Evolutionary conservation across 2,888 invertebrate genomes (phyloP).

Genomic region (Oasisia sp.): DNA sequence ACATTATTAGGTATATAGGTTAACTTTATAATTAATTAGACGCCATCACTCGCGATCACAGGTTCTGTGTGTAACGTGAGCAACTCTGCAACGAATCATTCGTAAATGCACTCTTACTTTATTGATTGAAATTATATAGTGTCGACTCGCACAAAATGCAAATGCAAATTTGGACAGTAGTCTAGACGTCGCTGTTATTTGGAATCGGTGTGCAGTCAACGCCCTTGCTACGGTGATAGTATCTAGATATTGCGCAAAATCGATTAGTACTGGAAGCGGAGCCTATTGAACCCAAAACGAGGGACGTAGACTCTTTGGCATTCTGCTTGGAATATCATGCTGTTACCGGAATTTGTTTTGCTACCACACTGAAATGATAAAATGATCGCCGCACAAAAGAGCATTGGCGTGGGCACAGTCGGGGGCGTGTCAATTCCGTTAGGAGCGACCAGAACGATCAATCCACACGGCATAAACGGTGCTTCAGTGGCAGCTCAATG

Average conservation of each 20-base stretch:
- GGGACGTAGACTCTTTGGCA: no score
- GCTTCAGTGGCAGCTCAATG: no score
- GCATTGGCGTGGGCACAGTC: no score
- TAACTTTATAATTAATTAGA: neutral
- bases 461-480: no score
- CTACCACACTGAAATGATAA: no score
- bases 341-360: no score
- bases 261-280: neutral
- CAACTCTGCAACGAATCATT: neutral
- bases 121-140: constrained; percentile 6
- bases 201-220: no score
- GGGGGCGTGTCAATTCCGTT: no score
- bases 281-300: neutral
- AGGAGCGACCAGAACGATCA: no score
- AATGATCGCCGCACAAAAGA: no score
- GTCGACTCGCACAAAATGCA: neutral
- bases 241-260: neutral
- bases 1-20: neutral
- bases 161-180: neutral
- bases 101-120: neutral
- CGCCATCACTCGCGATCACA: neutral
- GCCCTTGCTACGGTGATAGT: neutral
- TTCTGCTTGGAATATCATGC: no score
- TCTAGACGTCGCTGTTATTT: no score
- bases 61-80: neutral